Evolutionary conservation across 2,113 vertebrate species (phyloP).

Genomic region (Sylvia atricapilla): DNA sequence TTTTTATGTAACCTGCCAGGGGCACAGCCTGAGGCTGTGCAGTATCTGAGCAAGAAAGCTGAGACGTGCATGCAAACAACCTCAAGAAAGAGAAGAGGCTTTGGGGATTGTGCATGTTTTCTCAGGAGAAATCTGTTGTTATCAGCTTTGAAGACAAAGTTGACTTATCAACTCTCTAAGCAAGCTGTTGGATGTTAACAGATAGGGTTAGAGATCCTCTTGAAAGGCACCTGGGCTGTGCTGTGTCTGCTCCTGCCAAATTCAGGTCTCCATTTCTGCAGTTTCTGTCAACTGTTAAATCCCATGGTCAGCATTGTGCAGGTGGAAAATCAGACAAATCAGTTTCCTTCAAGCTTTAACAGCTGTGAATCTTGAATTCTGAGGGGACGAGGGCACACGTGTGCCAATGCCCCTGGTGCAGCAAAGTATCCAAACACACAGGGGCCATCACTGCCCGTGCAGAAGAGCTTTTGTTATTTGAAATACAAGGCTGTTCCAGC

Average conservation of each 20-base stretch:
- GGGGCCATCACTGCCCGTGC: fast-evolving
- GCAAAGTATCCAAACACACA: not conserved
- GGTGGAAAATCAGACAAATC: not conserved
- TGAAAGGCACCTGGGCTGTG: not conserved
- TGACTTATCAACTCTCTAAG: not conserved
- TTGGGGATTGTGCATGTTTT: not conserved
- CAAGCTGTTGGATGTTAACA: not conserved
- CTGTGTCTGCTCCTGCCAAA: not conserved
- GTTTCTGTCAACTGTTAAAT: not conserved
- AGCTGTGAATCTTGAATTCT: not conserved
- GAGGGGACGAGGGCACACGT: fast-evolving
- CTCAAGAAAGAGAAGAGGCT: not conserved
- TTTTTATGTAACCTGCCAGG: not conserved
- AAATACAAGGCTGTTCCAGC: not conserved
- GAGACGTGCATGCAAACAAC: not conserved
- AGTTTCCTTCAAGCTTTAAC: not conserved
- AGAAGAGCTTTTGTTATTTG: not conserved
- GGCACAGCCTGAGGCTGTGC: not conserved
- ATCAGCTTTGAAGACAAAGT: not conserved
- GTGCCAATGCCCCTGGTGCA: no score
- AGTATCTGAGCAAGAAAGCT: not conserved
- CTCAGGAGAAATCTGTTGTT: not conserved
- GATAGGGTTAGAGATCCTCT: not conserved
- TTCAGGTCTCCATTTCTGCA: not conserved
- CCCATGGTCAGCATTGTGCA: not conserved